Evolutionary conservation across 2,888 invertebrate species (phyloP).

Genomic region (Drosophila meridiana): DNA sequence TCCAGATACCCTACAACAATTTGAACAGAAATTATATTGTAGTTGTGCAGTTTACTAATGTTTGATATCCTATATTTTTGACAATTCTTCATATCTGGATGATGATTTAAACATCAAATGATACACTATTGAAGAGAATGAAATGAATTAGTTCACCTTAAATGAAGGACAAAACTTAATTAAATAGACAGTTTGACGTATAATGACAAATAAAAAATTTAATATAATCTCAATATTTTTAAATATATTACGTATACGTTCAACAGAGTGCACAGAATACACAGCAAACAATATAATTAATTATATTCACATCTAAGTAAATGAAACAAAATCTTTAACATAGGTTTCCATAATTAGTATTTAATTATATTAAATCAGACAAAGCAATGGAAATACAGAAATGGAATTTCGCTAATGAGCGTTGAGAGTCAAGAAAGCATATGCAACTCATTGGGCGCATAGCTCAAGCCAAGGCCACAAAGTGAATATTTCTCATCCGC

Average conservation of each 20-base stretch:
- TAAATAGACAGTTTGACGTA: too few species aligned
- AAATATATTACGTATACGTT: too few species aligned
- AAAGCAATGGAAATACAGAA: not conserved
- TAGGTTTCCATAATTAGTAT: not conserved
- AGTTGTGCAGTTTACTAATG: not conserved
- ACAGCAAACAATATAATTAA: too few species aligned
- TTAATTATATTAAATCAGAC: not conserved
- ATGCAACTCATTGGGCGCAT: not conserved
- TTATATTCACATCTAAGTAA: constrained; percentile 1
- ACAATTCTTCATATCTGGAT: too few species aligned
- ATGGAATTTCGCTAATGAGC: not conserved
- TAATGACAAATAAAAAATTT: too few species aligned
- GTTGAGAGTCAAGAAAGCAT: not conserved
- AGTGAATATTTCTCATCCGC: constrained; percentile 4
- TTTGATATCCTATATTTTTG: too few species aligned
- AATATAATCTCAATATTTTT: too few species aligned
- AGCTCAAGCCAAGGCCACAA: not conserved
- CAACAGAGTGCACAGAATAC: too few species aligned
- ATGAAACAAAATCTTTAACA: constrained; percentile 2
- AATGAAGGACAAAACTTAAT: too few species aligned
- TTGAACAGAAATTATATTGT: not conserved
- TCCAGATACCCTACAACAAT: not conserved
- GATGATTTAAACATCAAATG: too few species aligned
- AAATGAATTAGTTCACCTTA: too few species aligned
- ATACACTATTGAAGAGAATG: too few species aligned